These are phyloP conservation scores for Tachysurus fulvidraco DNA, from an alignment of 2,113 vertebrate species.

Conservation along the genomic window DNA sequence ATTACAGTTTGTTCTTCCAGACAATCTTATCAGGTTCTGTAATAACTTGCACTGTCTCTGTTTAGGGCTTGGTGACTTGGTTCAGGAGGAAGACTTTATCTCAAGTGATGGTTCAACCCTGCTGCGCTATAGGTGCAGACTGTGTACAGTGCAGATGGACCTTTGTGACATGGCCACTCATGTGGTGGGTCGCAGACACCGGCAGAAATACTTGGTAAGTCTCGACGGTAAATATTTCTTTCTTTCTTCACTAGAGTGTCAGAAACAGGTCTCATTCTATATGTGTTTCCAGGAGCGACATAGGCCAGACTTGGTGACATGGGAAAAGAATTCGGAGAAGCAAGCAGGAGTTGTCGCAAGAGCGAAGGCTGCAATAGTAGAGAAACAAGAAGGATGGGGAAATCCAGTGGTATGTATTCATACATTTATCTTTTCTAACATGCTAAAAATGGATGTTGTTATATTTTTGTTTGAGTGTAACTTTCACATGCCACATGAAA, in stretches of 20 bases:
- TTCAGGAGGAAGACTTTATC: conserved; percentile 49
- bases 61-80: conserved; percentile 68
- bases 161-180: conserved; percentile 67
- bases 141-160: conserved; percentile 61
- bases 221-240: not conserved
- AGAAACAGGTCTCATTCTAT: not conserved
- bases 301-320: conserved; percentile 72
- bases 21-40: not conserved
- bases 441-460: not conserved
- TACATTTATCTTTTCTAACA: not conserved
- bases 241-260: not conserved
- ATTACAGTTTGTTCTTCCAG: not conserved
- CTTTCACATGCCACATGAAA: not conserved
- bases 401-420: conserved; percentile 59
- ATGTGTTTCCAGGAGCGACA: conserved; percentile 62
- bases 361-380: conserved; percentile 71
- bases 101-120: conserved; percentile 47
- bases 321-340: conserved; percentile 53
- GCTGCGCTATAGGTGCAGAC: conserved; percentile 64
- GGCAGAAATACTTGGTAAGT: conserved; percentile 75
- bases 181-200: conserved; percentile 74
- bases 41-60: not conserved
- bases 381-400: conserved; percentile 73
- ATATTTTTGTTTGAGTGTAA: not conserved
- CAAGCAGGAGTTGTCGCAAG: conserved; percentile 66